Conservation (phyloP, 2,113 vertebrate genomes). For the Bujurquina vittata region DNA sequence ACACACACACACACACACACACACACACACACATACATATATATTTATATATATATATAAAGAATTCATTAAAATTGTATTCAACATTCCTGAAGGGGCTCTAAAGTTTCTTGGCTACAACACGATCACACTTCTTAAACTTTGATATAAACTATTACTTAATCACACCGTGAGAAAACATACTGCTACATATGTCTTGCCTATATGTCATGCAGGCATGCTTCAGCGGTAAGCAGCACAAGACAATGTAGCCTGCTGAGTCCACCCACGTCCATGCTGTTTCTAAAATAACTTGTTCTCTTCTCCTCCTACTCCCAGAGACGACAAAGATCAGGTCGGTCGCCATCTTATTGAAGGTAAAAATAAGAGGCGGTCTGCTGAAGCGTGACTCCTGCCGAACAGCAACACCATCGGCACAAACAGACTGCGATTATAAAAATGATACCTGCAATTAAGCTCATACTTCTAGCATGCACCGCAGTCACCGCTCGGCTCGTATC, state of each 20-base stretch:
- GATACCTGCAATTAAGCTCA: neutral
- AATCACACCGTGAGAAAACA: too few species aligned
- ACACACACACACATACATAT: neutral
- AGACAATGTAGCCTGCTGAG: conserved; percentile 8
- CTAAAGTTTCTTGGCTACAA: neutral
- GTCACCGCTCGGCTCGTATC: neutral
- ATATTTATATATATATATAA: too few species aligned
- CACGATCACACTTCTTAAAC: neutral
- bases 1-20: neutral
- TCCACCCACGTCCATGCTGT: conserved; percentile 7
- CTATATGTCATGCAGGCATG: neutral
- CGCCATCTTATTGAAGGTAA: conserved; percentile 15
- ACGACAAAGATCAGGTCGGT: conserved; percentile 23
- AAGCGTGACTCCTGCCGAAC: conserved; percentile 1
- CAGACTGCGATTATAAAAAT: neutral
- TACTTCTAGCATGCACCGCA: neutral
- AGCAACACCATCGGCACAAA: neutral
- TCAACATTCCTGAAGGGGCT: neutral
- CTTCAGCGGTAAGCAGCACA: conserved; percentile 16
- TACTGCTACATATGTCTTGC: too few species aligned
- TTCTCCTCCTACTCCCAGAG: conserved; percentile 43
- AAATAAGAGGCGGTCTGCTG: conserved; percentile 14
- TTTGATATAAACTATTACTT: too few species aligned
- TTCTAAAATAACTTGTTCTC: conserved; percentile 50
- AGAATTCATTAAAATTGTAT: neutral